Base-by-base conservation (phyloP, 2,888 invertebrate species). In the Acrobasis repandana region DNA sequence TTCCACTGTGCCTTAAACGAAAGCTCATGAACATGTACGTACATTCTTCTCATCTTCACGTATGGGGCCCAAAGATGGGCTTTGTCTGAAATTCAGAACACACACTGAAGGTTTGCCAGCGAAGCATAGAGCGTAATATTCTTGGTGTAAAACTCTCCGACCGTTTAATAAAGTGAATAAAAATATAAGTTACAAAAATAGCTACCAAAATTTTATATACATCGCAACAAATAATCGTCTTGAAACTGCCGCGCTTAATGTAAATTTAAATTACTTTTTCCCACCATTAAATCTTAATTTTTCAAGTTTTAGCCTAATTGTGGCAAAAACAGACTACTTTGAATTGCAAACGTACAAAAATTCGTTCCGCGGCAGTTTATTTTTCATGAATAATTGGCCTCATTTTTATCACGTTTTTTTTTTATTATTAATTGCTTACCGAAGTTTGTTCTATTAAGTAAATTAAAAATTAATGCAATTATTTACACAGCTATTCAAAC, bases 271-370 rank as follows among this genome's bases (percentile, higher is more conserved):
- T 48, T 49, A 49, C 49, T 58, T 58, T 48, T 43, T 54, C 14
- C n/a, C 34, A 10, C 14, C 49, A 49, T 49, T 58, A 49, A 58
- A 49, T 48, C 36, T 49, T 58, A 36, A 34, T 49, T 58, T 58
- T 48, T 16, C 33, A 36, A 14, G 38, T 50, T 58, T n/a, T 50
- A 58, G 36, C 43, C 59, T 59, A 59, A 59, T 51, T 59, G 14
- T 46, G 43, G 28, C 51, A 59, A 59, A 59, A 59, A 59, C 36
- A 15, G 20, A 11, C 36, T 59, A 51, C 50, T 59, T 59, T 59
- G 59, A 59, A 59, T 59, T 51, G 59, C 50, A 51, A 59, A 59
- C 51, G 51, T 51, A 33, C 43, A 59, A 58, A 50, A 51, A 43
- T 46, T 51, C 49, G 16, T 50, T 15, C 49, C 15, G 43, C 3